Evolutionary conservation across 2,888 invertebrate species (phyloP).

Genomic region (Palloptera scutellata): DNA sequence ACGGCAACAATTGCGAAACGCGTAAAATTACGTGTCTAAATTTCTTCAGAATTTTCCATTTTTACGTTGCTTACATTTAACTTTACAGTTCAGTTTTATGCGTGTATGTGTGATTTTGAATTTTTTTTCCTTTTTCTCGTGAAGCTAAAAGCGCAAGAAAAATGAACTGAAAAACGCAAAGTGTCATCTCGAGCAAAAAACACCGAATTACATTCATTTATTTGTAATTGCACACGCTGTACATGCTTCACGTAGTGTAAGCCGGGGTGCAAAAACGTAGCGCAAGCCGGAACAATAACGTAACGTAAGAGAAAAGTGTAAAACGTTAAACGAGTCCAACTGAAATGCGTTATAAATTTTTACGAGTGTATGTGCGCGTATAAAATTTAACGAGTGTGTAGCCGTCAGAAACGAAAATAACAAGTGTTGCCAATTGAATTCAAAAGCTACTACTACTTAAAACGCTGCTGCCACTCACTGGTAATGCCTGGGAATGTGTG

Average conservation of each 20-base stretch:
- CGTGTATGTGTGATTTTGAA: no score
- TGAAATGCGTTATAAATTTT: conserved; percentile 48
- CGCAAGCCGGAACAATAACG: neutral
- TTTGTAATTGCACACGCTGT: no score
- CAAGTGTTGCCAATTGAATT: conserved; percentile 22
- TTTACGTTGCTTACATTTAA: neutral
- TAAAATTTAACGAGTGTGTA: conserved; percentile 46
- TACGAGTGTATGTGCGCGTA: conserved; percentile 45
- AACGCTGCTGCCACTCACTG: no score
- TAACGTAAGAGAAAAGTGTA: neutral
- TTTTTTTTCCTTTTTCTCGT: no score
- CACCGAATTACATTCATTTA: no score
- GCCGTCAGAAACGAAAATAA: neutral
- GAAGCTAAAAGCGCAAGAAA: no score
- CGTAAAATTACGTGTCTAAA: conserved; percentile 26
- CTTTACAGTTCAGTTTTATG: neutral
- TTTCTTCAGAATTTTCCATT: neutral
- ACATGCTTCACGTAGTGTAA: no score
- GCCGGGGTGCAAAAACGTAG: no score
- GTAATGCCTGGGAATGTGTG: conserved; percentile 9
- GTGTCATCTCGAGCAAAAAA: no score
- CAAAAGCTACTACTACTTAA: neutral
- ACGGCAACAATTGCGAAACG: neutral
- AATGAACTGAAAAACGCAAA: no score
- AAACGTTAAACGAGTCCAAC: no score